Evolutionary conservation across 2,113 vertebrate genomes (phyloP).

Genomic region (Montifringilla adamsi): DNA sequence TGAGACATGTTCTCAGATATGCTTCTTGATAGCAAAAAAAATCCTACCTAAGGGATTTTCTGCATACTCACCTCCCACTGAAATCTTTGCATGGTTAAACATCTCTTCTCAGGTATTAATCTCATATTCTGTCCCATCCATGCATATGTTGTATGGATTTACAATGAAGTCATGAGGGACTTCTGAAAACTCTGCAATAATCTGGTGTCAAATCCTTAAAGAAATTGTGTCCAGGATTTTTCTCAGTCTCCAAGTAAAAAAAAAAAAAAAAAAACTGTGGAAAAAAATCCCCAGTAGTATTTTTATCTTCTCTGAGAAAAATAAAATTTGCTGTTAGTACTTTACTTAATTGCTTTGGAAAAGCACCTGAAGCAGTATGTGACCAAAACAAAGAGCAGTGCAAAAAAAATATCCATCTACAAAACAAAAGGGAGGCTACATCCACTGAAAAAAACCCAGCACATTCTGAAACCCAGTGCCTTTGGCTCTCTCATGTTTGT

Average conservation of each 20-base stretch:
- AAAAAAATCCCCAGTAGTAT: background rate
- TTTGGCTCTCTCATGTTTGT: background rate
- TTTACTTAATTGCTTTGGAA: background rate
- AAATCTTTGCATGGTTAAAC: background rate
- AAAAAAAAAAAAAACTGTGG: background rate
- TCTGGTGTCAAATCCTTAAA: background rate
- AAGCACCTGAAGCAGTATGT: background rate
- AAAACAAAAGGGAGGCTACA: background rate
- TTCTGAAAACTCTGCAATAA: background rate
- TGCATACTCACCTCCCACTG: background rate
- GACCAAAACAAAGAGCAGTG: background rate
- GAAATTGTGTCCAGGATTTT: background rate
- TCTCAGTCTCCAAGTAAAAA: background rate
- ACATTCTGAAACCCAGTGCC: background rate
- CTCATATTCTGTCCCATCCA: background rate
- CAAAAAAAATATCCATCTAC: background rate
- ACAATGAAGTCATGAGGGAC: background rate
- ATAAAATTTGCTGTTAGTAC: background rate
- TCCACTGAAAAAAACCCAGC: accelerated
- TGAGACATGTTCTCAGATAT: background rate
- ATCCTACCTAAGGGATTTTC: background rate
- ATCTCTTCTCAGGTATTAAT: background rate
- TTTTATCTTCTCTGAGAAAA: background rate
- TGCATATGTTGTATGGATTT: background rate
- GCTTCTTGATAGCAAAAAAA: background rate